These are phyloP conservation scores for Prosopocoilus inquinatus DNA, from an alignment of 2,888 invertebrate genomes.

Conservation along the genomic window DNA sequence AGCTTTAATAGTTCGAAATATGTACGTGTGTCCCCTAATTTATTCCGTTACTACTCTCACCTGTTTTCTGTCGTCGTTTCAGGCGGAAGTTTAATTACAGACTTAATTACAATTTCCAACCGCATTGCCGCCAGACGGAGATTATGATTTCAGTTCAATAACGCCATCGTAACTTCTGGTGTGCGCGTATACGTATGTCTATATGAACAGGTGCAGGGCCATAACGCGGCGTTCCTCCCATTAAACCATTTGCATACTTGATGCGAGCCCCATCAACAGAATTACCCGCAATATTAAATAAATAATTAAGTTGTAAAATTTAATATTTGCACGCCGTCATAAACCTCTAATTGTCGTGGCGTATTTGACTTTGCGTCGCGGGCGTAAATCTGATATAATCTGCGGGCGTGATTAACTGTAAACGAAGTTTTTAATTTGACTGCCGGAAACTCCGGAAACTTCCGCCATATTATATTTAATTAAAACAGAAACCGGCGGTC, in stretches of 20 bases:
- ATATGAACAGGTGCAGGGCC: slow-evolving; percentile 13
- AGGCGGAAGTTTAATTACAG: slow-evolving; percentile 42
- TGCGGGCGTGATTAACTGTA: too few relatives aligned
- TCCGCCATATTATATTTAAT: too few relatives aligned
- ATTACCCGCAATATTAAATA: neutral
- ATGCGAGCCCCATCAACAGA: neutral
- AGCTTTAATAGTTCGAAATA: too few relatives aligned
- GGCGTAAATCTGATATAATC: too few relatives aligned
- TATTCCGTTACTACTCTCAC: slow-evolving; percentile 21
- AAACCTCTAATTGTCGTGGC: neutral
- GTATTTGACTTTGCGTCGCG: too few relatives aligned
- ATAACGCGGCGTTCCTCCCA: too few relatives aligned
- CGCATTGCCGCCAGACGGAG: slow-evolving; percentile 27
- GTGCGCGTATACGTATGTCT: slow-evolving; percentile 18
- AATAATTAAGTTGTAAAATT: slow-evolving; percentile 4
- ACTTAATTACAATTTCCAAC: slow-evolving; percentile 40
- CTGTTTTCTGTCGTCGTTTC: slow-evolving; percentile 34
- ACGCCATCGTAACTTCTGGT: slow-evolving; percentile 30
- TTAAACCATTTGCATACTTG: neutral
- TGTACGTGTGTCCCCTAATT: too few relatives aligned
- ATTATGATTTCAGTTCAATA: slow-evolving; percentile 28
- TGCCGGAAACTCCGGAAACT: too few relatives aligned
- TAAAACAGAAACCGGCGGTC: too few relatives aligned
- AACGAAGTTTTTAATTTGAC: too few relatives aligned
- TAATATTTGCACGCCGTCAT: neutral